A percentile compares a stretch with the other conserved stretches of the same genome.
Evolutionary conservation across 2,113 vertebrate genomes (phyloP).

Genomic region (Hemibagrus wyckioides): DNA sequence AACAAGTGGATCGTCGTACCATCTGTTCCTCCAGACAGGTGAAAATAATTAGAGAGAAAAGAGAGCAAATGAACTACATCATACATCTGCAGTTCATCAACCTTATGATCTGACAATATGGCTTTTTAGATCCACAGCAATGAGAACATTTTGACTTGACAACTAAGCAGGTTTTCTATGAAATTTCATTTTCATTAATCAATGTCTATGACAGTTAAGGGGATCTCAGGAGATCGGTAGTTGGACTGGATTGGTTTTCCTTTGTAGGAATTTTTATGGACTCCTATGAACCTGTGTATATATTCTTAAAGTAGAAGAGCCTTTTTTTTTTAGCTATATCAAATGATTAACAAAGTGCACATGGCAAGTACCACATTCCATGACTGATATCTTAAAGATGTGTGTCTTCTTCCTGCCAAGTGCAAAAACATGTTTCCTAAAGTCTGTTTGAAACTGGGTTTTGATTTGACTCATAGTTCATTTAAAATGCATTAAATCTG

Average conservation of each 20-base stretch:
- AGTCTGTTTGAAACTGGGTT: background rate
- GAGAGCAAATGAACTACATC: background rate
- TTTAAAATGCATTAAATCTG: background rate
- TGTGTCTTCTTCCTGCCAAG: background rate
- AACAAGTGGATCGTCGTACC: background rate
- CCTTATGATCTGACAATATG: background rate
- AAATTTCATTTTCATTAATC: background rate
- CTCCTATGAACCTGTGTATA: background rate
- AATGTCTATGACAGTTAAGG: background rate
- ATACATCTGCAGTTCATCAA: background rate
- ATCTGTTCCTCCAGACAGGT: background rate
- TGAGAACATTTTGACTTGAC: background rate
- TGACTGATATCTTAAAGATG: conserved; percentile 8
- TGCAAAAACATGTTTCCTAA: background rate
- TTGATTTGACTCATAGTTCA: background rate
- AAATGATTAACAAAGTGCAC: conserved; percentile 10
- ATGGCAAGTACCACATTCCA: background rate
- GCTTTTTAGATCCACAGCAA: background rate
- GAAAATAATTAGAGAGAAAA: background rate
- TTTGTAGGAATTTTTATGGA: background rate
- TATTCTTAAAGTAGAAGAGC: background rate
- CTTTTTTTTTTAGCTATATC: conserved; percentile 18
- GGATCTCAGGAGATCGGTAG: background rate
- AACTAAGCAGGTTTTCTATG: background rate
- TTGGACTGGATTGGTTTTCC: background rate